Evolutionary conservation across 2,888 invertebrate species (phyloP), one percentile per base, ranked within the genome.

Genomic region (Aricia artaxerxes): DNA sequence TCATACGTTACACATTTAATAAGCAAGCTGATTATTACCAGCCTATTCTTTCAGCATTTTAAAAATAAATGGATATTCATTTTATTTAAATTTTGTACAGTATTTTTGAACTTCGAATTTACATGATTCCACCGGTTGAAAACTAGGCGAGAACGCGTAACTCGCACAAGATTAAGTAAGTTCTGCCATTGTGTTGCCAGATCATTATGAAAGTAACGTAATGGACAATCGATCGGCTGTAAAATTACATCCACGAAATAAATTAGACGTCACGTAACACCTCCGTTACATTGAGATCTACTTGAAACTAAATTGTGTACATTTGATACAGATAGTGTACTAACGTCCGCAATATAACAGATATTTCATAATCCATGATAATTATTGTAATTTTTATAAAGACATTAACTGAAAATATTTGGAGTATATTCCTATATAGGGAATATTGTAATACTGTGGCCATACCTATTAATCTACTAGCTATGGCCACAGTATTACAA

Each of bases 161-260:
- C 35, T 35, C 69, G 35, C 35, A 69, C 11, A 64, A 61, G 61
- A 61, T 24, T 61, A 61, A 69, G 13, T 69, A 69, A 69, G 69
- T 69, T 69, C 35, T 76, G 57, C 49, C 31, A 53, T 76, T 76
- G 31, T 76, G 24, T 53, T 79, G 80, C 80, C 81, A 82, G 82
- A 80, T 81, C 80, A 82, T 82, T 83, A 82, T 82, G 82, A 83
- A 83, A 83, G 80, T 82, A 83, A 82, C 83, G 81, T 82, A 83
- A 83, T 81, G 82, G 82, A 82, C 85, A 86, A 80, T 82, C 88
- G 87, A 86, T 90, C 86, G 87, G 86, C 87, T 89, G 91, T 91
- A 89, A 91, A 92, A 92, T 92, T 89, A 89, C 87, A 86, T 88
- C 83, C 86, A 86, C 84, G 83, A 84, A 82, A 87, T 85, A 89